Evolutionary conservation across 2,113 vertebrate genomes (phyloP), one percentile per base, ranked within the genome.

Genomic region (Melanostigma gelatinosum): DNA sequence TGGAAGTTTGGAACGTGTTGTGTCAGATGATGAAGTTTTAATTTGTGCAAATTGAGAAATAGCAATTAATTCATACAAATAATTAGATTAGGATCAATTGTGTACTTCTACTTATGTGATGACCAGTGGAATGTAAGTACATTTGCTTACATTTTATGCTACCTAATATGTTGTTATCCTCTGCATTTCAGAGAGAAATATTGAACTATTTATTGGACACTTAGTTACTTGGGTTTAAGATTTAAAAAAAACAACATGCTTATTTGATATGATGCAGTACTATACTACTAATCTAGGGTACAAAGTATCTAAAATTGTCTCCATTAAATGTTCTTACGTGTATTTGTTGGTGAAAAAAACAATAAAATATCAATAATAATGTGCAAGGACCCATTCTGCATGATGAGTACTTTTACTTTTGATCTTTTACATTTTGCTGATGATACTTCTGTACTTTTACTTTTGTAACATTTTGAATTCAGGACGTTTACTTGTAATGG

Each of bases 31-130:
- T 16, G 7, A n/a, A 29, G 13, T 20, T 66, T 70, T 80, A 40
- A 75, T 60, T 5, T 16, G 29, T 32, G 15, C 58, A 81, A 54
- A 54, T 64, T 18, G 55, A 10, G 15, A 38, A 64, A 36, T 10
- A 34, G 29, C 15, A 18, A 27, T 22, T 18, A 12, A 12, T 50
- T 62, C 1, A 72, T 24, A 44, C 4, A 4, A 55, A 36, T 57
- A 58, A 40, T 57, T 32, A 20, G 18, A 36, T 36, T 10, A 5
- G 15, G 16, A 55, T 29, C 6, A 42, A 3, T 52, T 64, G 22
- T 12, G 65, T 66, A 70, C 42, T 16, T 77, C 58, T 69, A 48
- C 6, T 73, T 8, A 18, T 67, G 60, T 67, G 2, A 50, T 72
- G 9, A 29, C 42, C 16, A 11, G 61, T 38, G 9, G 18, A 62